Evolutionary conservation across 2,888 invertebrate species (phyloP).

Genomic region (Spodoptera picta): DNA sequence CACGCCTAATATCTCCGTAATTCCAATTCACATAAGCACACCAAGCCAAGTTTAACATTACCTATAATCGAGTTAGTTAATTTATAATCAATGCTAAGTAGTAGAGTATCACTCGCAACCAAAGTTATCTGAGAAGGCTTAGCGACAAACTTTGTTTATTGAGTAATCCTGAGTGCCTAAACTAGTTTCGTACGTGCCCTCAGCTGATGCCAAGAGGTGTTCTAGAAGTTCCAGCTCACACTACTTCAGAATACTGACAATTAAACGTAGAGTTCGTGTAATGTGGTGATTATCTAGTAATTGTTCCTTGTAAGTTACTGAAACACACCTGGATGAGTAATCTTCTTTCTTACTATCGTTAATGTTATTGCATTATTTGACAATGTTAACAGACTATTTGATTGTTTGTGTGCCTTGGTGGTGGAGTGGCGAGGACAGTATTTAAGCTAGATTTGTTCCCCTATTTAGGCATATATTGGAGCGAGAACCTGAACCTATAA

Average conservation of each 20-base stretch:
- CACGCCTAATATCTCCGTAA: too few species aligned
- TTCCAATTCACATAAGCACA: too few species aligned
- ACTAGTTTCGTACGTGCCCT: conserved; percentile 52
- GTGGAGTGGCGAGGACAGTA: too few species aligned
- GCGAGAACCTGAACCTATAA: too few species aligned
- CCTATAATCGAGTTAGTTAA: too few species aligned
- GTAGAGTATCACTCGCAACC: conserved; percentile 19
- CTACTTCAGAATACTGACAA: conserved; percentile 13
- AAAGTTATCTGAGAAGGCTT: conserved; percentile 40
- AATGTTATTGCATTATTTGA: too few species aligned
- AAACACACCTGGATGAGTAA: conserved; percentile 3
- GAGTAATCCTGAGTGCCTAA: conserved; percentile 53
- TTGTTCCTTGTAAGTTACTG: conserved; percentile 11
- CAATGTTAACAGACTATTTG: too few species aligned
- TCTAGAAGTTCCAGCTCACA: conserved; percentile 10
- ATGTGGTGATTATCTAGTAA: conserved; percentile 5
- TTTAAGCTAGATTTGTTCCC: too few species aligned
- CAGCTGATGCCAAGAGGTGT: conserved; percentile 24
- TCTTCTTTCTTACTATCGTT: not conserved
- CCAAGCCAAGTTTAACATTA: too few species aligned
- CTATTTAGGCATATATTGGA: too few species aligned
- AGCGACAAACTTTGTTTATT: conserved; percentile 52
- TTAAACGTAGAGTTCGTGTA: conserved; percentile 10
- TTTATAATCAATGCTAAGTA: conserved; percentile 9
- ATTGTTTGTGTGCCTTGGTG: too few species aligned